Evolutionary conservation across 2,113 vertebrate species (phyloP).

Genomic region (Hippocampus abdominalis): DNA sequence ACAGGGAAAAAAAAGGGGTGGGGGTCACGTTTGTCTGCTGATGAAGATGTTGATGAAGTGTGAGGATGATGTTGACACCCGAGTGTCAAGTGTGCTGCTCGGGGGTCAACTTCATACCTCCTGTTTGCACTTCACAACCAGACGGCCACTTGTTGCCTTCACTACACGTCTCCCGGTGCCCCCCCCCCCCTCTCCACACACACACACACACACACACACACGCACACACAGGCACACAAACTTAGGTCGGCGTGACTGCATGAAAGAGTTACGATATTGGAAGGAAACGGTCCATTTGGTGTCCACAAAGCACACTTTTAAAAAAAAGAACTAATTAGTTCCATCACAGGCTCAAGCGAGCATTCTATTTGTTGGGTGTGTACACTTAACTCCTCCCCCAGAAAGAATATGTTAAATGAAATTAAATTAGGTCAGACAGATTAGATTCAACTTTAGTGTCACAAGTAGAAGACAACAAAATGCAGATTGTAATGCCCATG

Average conservation of each 20-base stretch:
- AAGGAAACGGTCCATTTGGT: constrained; percentile 28
- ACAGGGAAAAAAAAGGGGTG: background rate
- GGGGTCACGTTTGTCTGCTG: background rate
- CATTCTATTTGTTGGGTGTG: constrained; percentile 24
- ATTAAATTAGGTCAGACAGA: background rate
- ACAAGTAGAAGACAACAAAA: background rate
- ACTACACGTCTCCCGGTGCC: background rate
- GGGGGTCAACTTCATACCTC: constrained; percentile 23
- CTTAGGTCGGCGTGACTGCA: constrained; percentile 12
- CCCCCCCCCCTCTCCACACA: background rate
- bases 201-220: background rate
- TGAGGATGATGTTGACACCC: constrained; percentile 34
- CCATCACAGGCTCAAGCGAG: constrained; percentile 25
- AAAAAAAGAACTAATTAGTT: constrained; percentile 26
- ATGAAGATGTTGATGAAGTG: constrained; percentile 23
- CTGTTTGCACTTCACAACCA: constrained; percentile 40
- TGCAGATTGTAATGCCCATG: too few relatives aligned
- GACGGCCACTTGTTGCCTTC: constrained; percentile 14
- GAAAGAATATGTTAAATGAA: background rate
- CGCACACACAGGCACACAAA: background rate
- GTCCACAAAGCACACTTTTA: constrained; percentile 1
- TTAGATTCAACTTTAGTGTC: background rate
- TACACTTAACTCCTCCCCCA: constrained; percentile 14
- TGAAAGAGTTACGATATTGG: constrained; percentile 34
- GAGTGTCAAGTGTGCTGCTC: constrained; percentile 57